phyloP scores from a whole-genome alignment of 2,888 invertebrate species.

The Xylota sylvarum region DNA sequence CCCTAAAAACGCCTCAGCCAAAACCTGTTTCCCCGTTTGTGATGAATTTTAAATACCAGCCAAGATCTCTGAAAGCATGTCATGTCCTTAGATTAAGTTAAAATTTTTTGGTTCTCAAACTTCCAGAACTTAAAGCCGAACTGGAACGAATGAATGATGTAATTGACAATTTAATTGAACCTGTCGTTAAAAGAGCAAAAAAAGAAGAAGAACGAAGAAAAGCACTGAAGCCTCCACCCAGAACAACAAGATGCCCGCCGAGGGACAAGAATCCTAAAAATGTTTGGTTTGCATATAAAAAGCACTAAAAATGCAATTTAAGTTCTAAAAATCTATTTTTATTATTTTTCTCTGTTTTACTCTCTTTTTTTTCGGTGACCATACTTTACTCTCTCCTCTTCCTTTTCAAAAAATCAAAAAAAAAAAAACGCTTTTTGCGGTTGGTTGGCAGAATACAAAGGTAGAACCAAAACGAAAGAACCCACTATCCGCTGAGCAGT shows the following conservation, averaged over 20 bases:
- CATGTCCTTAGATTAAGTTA: too few species aligned
- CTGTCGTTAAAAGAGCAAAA: slow-evolving; percentile 78
- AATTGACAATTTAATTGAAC: slow-evolving; percentile 83
- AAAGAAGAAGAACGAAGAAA: slow-evolving; percentile 42
- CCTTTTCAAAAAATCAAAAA: not conserved
- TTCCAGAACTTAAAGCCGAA: slow-evolving; percentile 79
- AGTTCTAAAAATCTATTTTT: not conserved
- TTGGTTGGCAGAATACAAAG: slow-evolving; percentile 37
- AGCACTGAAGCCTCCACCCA: not conserved
- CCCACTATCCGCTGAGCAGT: slow-evolving; percentile 79
- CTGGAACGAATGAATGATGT: slow-evolving; percentile 82
- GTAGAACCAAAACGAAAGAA: slow-evolving; percentile 41
- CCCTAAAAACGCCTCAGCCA: too few species aligned
- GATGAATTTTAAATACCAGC: too few species aligned
- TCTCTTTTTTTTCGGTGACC: slow-evolving; percentile 27
- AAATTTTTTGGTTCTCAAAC: too few species aligned
- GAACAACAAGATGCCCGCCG: slow-evolving; percentile 72
- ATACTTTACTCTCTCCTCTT: slow-evolving; percentile 9
- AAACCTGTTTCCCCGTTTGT: too few species aligned
- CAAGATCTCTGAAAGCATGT: too few species aligned
- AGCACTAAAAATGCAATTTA: slow-evolving; percentile 22
- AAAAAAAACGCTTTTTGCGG: slow-evolving; percentile 29
- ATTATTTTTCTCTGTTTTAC: not conserved
- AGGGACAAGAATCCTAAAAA: slow-evolving; percentile 51
- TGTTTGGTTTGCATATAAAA: slow-evolving; percentile 54